Evolutionary conservation across 2,888 invertebrate genomes (phyloP), one percentile per base, ranked within the genome.

Genomic region (Proisotoma minuta): DNA sequence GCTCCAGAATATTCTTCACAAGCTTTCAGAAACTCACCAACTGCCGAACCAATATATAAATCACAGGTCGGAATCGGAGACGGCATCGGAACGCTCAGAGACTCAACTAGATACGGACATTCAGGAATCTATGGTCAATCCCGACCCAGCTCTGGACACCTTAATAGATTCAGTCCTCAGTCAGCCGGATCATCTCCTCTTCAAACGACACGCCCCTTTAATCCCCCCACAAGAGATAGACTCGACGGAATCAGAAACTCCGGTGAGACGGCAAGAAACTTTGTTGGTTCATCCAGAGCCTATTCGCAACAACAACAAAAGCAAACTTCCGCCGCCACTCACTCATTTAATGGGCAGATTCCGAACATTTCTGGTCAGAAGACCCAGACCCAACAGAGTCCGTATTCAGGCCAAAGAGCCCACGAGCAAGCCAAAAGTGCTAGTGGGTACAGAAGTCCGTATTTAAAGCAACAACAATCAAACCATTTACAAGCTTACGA

Each of bases 11-110:
- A 65, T 73, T 51, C 68, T 73, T 50, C 58, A 54, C 65, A 68
- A 69, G 20, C 66, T 73, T 51, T 65, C 66, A 63, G 67, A 62
- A 69, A 69, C 73, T 28, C 72, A 72, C 67, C 65, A 65, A 51
- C 63, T 72, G 56, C 62, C 61, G 24, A 59, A 23, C 40, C 57
- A 63, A 34, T 63, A 56, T 58, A 60, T 61, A 22, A 60, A 53
- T 22, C 68, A 63, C 63, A 71, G 63, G 65, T 68, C 57, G 43
- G 60, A 57, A 62, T 63, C 63, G 60, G 62, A 59, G 22, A 22
- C 57, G 53, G 53, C 47, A 23, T 20, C 23, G 23, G 29, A 54
- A 29, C 22, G 40, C 39, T 43, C 15, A 34, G n/a, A 22, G 18
- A 18, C n/a, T 8, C 50, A 48, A 53, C 40, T 52, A 24, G 43